Base-by-base conservation (phyloP, 2,797 vertebrate species). In the Poliocrania exsul region DNA sequence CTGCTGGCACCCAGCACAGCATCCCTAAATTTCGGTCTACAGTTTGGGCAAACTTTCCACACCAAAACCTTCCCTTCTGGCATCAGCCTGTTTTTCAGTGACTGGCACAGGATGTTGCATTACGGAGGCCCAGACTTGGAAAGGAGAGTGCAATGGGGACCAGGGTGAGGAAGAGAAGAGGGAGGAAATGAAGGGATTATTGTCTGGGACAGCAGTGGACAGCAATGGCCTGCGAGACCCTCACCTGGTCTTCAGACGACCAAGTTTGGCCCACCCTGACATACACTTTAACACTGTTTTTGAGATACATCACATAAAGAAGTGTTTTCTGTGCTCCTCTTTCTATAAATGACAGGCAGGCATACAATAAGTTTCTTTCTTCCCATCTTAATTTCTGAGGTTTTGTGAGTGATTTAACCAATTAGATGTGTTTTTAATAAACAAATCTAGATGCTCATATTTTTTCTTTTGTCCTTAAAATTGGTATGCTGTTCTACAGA, bases 371-470 rank as follows among this genome's bases (percentile, higher is more conserved):
- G 10, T 44, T 73, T 67, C 10, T 56, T 51, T 65, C 71, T 64
- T 33, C n/a, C 60, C 57, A 33, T 86, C 38, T 49, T 91, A 40
- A 74, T 92, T 91, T 92, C 49, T 65, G 81, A 86, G 44, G 81
- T 74, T 72, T 85, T 94, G 37, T 73, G 70, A 91, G 56, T 85
- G 46, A 81, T 90, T 92, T 85, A 88, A 88, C 64, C 53, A 91
- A 82, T 91, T 88, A 95, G 85, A 89, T 61, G 54, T 90, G 81
- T 91, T 96, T 95, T 90, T 77, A 92, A 95, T 77, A 95, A 95
- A 97, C 66, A 95, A 92, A 96, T 87, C 42, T 90, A 84, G 57
- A 95, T 66, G 47, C 54, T 88, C 49, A 7, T 81, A 86, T 90
- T 96, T 96, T 65, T 86, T 73, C 74, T 80, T 96, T 92, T 96